A percentile compares a stretch with the other conserved stretches of the same genome.
phyloP scores from a whole-genome alignment of 92 coral and sea anemone species.

The Phymanthus crucifer region DNA sequence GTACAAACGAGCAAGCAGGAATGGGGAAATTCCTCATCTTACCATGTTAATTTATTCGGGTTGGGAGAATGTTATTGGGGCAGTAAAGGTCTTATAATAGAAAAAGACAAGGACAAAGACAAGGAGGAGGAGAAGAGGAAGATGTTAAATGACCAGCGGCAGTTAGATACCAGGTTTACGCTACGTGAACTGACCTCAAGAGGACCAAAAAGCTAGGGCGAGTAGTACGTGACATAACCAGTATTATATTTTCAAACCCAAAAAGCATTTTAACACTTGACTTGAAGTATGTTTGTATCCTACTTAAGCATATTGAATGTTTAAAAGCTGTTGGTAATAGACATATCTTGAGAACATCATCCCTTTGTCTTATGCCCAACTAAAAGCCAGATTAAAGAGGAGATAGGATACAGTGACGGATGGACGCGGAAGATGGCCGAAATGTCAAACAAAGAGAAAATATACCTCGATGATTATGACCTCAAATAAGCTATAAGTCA shows the following conservation, averaged over 20 bases:
- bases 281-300: conserved; percentile 7
- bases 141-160: not conserved
- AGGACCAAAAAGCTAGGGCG: not conserved
- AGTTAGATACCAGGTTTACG: not conserved
- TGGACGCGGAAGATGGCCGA: not conserved
- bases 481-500: not conserved
- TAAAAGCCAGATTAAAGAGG: not conserved
- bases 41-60: too few species aligned
- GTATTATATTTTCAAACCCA: not conserved
- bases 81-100: too few species aligned
- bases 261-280: conserved; percentile 5
- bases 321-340: conserved; percentile 9
- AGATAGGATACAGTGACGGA: not conserved
- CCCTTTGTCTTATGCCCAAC: not conserved
- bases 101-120: too few species aligned
- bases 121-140: too few species aligned
- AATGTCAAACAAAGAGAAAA: too few species aligned
- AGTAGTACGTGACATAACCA: conserved; percentile 13
- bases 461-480: not conserved
- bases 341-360: not conserved
- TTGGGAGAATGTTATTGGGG: too few species aligned
- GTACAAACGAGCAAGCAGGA: too few species aligned
- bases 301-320: conserved; percentile 10
- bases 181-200: not conserved
- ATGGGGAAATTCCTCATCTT: too few species aligned